A percentile compares a stretch with the other conserved stretches of the same genome.
phyloP scores from a whole-genome alignment of 2,113 vertebrate species.

The Bubo blakistoni region DNA sequence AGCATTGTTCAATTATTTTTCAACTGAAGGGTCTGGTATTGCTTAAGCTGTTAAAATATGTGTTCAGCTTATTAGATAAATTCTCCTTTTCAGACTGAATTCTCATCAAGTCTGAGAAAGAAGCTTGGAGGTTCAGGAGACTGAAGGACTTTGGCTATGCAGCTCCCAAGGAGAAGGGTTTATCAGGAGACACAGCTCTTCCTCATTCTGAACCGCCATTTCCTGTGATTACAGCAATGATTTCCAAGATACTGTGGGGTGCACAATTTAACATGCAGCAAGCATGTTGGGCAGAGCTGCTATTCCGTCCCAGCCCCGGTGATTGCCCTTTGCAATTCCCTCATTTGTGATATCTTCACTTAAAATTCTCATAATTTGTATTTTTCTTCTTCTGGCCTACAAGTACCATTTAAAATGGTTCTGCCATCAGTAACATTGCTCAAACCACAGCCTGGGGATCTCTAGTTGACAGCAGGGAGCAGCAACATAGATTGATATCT shows the following conservation, averaged over 20 bases:
- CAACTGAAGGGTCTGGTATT: background rate
- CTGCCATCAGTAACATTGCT: background rate
- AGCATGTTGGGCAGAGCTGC: background rate
- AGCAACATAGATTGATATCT: background rate
- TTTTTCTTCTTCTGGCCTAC: background rate
- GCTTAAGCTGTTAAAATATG: background rate
- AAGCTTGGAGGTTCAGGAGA: background rate
- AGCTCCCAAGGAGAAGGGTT: background rate
- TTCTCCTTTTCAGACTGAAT: background rate
- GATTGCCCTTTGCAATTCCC: background rate
- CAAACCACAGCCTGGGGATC: background rate
- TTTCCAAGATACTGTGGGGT: background rate
- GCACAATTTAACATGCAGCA: background rate
- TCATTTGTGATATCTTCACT: background rate
- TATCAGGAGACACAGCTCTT: slow-evolving; percentile 15
- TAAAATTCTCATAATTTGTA: background rate
- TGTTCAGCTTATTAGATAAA: background rate
- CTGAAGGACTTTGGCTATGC: background rate
- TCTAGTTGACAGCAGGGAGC: background rate
- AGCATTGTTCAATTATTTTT: background rate
- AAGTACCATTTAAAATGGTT: background rate
- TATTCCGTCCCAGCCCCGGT: rapidly evolving
- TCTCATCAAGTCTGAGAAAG: background rate
- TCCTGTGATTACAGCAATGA: slow-evolving; percentile 25
- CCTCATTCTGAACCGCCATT: background rate